These are phyloP conservation scores for Ostrea denselamellosa DNA, from an alignment of 1,140 invertebrate genomes.

Conservation along the genomic window DNA sequence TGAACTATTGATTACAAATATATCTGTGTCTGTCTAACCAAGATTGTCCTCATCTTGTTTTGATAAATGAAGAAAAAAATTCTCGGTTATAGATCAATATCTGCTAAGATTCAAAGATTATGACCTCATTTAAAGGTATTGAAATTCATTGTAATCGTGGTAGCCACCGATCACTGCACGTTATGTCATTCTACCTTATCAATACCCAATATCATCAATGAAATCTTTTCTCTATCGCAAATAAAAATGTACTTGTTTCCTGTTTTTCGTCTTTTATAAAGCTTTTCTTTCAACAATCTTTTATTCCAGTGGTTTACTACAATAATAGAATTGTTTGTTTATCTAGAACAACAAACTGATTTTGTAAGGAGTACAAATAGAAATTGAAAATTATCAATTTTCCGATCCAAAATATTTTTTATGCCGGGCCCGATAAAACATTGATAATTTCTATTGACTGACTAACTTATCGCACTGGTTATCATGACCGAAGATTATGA, in stretches of 20 bases:
- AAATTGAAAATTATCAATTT: not conserved
- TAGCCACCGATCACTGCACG: not conserved
- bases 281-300: not conserved
- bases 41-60: not conserved
- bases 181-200: not conserved
- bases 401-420: slow-evolving; percentile 26
- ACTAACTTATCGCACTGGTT: not conserved
- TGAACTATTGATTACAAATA: slow-evolving; percentile 11
- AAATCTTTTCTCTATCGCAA: not conserved
- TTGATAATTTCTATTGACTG: not conserved
- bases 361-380: not conserved
- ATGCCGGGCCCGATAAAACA: not conserved
- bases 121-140: not conserved
- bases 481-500: not conserved
- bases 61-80: not conserved
- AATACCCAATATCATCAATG: not conserved
- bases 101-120: not conserved
- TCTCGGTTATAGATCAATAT: slow-evolving; percentile 7
- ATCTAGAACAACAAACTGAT: not conserved
- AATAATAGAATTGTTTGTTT: not conserved
- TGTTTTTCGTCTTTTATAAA: not conserved
- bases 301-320: not conserved
- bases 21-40: not conserved
- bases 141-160: not conserved
- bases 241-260: not conserved